Conservation (phyloP, 2,888 invertebrate genomes). For the Drymonia ruficornis region DNA sequence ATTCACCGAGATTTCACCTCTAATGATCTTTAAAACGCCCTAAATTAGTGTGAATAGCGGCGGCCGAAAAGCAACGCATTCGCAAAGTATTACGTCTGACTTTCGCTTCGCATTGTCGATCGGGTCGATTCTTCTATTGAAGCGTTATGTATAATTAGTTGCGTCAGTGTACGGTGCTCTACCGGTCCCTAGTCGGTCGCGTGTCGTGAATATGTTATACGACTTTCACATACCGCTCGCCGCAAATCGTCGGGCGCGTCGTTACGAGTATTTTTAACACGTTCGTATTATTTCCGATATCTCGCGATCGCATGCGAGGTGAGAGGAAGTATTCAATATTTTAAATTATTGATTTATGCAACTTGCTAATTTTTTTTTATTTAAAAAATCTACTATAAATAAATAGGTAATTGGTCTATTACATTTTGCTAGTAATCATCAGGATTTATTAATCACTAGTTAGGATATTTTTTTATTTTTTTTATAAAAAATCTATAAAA, state of each 20-base stretch:
- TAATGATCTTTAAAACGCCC: constrained; percentile 3
- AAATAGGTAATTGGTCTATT: too few species aligned
- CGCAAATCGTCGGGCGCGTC: constrained; percentile 55
- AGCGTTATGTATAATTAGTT: constrained; percentile 76
- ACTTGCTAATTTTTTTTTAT: neutral
- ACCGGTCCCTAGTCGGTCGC: constrained; percentile 62
- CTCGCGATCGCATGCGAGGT: neutral
- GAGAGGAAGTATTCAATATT: neutral
- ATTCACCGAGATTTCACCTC: constrained; percentile 18
- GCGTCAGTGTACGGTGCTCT: constrained; percentile 70
- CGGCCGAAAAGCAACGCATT: constrained; percentile 25
- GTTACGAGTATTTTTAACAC: constrained; percentile 4
- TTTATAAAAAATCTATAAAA: too few species aligned
- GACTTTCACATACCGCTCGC: constrained; percentile 72
- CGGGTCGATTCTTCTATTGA: constrained; percentile 59
- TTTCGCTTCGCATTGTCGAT: constrained; percentile 63
- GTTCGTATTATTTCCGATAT: neutral
- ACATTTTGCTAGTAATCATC: neutral
- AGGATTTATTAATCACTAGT: neutral
- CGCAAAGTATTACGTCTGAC: constrained; percentile 59
- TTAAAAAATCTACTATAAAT: too few species aligned
- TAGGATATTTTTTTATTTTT: too few species aligned
- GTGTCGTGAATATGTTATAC: constrained; percentile 74
- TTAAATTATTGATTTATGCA: constrained; percentile 3
- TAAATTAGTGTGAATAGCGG: constrained; percentile 8